Evolutionary conservation across 1,140 invertebrate species (phyloP), one percentile per base, ranked within the genome.

Genomic region (Lordiphosa stackelbergi): DNA sequence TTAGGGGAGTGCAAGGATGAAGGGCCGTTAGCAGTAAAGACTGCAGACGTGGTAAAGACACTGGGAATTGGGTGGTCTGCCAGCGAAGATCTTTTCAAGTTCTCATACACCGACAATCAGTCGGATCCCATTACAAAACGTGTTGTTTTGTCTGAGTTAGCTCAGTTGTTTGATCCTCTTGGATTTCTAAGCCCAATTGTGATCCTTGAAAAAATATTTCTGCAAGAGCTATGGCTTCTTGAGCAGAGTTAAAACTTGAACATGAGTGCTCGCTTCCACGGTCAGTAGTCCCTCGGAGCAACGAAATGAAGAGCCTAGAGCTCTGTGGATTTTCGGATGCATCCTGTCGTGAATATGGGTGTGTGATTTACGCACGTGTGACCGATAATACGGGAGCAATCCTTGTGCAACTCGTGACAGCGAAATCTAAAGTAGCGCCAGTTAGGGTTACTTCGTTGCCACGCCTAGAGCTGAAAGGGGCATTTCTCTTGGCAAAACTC

Each of bases 161-260:
- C 37, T 12, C 47, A 37, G 24, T 6, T 63, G 10, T 63, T 55
- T 9, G 45, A 48, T 5, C 24, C 24, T 28, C 24, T 28, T 28
- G 24, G 24, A 5, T 28, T 28, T 7, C 6, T 28, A 28, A 28
- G 24, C 6, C 24, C 5, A 6, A 28, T 28, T 7, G 24, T 49
- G 5, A 34, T 63, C n/a, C 9, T 24, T 4, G 13, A n/a, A 8
- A 62, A 55, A 45, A 62, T 62, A 10, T 54, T 54, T 12, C 41
- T 63, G 16, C 31, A 51, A 31, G 28, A 55, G 16, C 28, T 63
- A 11, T 55, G 60, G 60, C 13, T 45, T 38, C 4, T 28, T 28
- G 24, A 28, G 11, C n/a, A 24, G 13, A 16, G 24, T 31, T 34
- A 5, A 28, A 28, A 28, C 0, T 7, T 4, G 24, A 6, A 5